phyloP scores from a whole-genome alignment of 2,797 vertebrate species.

The Cirrhinus mrigala region DNA sequence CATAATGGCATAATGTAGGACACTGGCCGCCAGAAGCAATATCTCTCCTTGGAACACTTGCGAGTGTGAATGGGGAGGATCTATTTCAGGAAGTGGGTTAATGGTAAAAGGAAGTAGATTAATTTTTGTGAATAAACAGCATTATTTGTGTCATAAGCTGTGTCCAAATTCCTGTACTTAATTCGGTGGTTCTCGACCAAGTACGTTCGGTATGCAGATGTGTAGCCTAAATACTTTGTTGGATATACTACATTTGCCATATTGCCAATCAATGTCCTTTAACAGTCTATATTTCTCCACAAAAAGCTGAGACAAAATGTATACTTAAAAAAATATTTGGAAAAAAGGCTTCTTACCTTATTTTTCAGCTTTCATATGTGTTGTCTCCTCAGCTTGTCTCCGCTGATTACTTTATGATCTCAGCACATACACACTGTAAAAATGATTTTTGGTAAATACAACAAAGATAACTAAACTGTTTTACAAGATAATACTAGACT shows the following conservation, averaged over 20 bases:
- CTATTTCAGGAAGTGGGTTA: slow-evolving; percentile 84
- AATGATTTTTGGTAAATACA: neutral
- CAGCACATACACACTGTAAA: neutral
- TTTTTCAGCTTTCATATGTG: neutral
- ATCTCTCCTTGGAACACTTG: slow-evolving; percentile 78
- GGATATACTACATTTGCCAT: neutral
- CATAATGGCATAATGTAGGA: slow-evolving; percentile 83
- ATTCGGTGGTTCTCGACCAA: neutral
- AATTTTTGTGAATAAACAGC: slow-evolving; percentile 77
- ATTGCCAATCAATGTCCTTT: neutral
- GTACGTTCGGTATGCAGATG: neutral
- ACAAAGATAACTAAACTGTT: neutral
- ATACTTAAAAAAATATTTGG: neutral
- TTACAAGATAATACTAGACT: neutral
- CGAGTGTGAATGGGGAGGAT: slow-evolving; percentile 79
- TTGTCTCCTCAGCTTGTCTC: neutral
- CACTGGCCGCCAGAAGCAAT: slow-evolving; percentile 78
- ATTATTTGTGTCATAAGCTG: slow-evolving; percentile 73
- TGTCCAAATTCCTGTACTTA: neutral
- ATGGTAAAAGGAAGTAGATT: slow-evolving; percentile 77
- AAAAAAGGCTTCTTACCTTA: neutral
- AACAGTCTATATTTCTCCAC: neutral
- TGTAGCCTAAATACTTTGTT: neutral
- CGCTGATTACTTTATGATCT: neutral
- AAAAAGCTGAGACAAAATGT: neutral